Evolutionary conservation across 2,797 vertebrate species (phyloP).

Genomic region (Pseudocheirus occidentalis): DNA sequence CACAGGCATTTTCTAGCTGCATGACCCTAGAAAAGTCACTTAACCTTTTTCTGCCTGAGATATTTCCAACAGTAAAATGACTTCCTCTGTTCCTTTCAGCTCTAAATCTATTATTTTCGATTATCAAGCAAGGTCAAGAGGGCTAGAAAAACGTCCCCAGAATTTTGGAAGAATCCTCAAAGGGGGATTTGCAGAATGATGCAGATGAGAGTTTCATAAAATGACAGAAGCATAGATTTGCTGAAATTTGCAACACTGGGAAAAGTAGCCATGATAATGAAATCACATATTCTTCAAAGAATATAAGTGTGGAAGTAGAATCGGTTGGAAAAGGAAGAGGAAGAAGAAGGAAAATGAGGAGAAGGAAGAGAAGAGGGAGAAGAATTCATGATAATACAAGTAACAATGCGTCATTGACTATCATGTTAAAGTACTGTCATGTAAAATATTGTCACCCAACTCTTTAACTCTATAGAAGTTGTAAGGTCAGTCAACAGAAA

Average conservation of each 20-base stretch:
- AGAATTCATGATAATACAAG: conserved; percentile 7
- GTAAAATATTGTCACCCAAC: background rate
- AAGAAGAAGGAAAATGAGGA: background rate
- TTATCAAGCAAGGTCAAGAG: background rate
- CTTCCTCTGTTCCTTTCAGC: background rate
- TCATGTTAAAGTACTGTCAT: conserved; percentile 22
- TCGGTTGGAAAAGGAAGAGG: background rate
- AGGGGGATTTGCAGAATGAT: background rate
- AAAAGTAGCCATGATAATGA: background rate
- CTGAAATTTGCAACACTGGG: background rate
- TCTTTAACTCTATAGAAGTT: conserved; percentile 21
- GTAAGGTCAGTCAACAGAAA: background rate
- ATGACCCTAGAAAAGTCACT: background rate
- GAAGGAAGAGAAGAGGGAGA: background rate
- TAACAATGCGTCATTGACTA: background rate
- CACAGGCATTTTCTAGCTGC: background rate
- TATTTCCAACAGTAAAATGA: background rate
- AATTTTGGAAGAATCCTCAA: background rate
- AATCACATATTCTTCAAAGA: background rate
- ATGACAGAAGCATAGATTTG: background rate
- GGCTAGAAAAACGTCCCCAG: background rate
- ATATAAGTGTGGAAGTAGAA: background rate
- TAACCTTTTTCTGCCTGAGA: background rate
- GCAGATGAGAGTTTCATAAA: background rate
- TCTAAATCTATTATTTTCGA: background rate